Evolutionary conservation across 1,140 invertebrate genomes (phyloP), one percentile per base, ranked within the genome.

Genomic region (Drosophila sp.): DNA sequence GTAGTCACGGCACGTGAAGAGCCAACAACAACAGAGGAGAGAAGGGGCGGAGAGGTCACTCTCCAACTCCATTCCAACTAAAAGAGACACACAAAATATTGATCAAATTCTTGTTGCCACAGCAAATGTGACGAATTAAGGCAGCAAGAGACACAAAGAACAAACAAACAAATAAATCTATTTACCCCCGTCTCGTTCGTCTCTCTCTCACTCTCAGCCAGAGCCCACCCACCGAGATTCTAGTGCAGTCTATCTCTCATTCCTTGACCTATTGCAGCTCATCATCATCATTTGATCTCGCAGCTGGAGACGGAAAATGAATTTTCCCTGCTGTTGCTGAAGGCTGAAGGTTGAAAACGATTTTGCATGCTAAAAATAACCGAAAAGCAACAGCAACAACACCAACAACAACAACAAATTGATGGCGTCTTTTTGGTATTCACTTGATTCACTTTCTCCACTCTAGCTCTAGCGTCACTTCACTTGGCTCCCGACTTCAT

Each of bases 341-440:
- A 56, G 29, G 61, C n/a, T 71, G 77, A 68, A 70, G 68, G 75
- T 83, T 86, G 79, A 70, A 76, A 86, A 87, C 83, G 83, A 86
- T 86, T 50, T 86, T 86, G 77, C 83, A 69, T 82, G 84, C 84
- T 87, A 87, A 87, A 87, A 87, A 87, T 87, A 87, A 89, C 79
- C 44, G 4, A 44, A 41, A 47, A 44, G 17, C 23, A 47, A 6
- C 44, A 47, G 23, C 44, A 47, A 2, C 44, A 47, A 47, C 44
- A 50, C 25, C 17, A 47, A 25, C 17, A 47, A 47, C 5, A 47
- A 25, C 23, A 50, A 41, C 66, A 74, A 86, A 86, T 86, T 89
- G 76, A 84, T 89, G 76, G 83, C 84, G 68, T 72, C 69, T 76
- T 82, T 17, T 80, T 82, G 17, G 44, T 50, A 50, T 50, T 54